Conservation (phyloP, 2,113 vertebrate species). For the Esox niger region DNA sequence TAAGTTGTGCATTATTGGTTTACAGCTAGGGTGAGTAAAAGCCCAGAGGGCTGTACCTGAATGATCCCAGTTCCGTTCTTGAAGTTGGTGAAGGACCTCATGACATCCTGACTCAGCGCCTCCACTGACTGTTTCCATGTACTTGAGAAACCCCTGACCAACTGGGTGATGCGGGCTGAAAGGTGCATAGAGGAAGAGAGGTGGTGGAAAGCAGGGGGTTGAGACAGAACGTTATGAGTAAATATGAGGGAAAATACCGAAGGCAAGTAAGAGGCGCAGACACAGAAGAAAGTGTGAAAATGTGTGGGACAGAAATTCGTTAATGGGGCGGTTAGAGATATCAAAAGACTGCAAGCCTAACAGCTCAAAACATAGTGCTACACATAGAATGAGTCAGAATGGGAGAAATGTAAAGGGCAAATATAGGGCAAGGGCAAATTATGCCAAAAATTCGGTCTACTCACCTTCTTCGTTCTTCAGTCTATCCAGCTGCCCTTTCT, state of each 20-base stretch:
- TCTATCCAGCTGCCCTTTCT: slow-evolving; percentile 85
- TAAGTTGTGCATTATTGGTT: no score
- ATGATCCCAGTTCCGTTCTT: slow-evolving; percentile 92
- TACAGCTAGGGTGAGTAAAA: no score
- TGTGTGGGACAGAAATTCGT: no score
- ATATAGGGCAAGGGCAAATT: no score
- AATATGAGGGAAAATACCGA: background rate
- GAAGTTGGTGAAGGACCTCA: slow-evolving; percentile 94
- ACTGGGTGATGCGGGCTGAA: slow-evolving; percentile 81
- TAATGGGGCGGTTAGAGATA: background rate
- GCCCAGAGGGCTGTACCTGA: slow-evolving; percentile 69
- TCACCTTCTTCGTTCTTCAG: slow-evolving; percentile 87
- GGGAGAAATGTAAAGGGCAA: background rate
- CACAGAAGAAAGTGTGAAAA: no score
- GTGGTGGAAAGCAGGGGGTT: background rate
- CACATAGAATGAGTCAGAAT: background rate
- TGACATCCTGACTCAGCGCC: slow-evolving; percentile 87
- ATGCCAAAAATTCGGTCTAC: no score
- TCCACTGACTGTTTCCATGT: slow-evolving; percentile 90
- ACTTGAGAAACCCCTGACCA: slow-evolving; percentile 83
- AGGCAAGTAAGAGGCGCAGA: background rate
- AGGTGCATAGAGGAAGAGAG: no score
- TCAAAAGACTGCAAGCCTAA: background rate
- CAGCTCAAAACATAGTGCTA: background rate
- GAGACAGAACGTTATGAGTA: background rate